Percentiles rank a stretch among this genome's conserved stretches.
phyloP scores from a whole-genome alignment of 2,113 vertebrate genomes.

The Chloropsis hardwickii region DNA sequence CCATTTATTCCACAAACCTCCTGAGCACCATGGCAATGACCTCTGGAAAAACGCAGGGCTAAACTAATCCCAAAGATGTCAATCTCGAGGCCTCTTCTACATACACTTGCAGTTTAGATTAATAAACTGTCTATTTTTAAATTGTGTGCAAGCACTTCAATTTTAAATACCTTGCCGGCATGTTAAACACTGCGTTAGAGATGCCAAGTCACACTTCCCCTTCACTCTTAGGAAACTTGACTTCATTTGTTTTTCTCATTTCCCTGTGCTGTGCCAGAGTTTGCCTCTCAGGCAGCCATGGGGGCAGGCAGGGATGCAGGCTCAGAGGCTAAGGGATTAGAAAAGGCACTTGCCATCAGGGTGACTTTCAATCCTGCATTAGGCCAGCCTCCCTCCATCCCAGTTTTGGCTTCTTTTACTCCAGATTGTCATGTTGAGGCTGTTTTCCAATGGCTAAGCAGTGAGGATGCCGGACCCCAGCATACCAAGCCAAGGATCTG shows the following conservation, averaged over 20 bases:
- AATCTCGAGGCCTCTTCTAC: conserved; percentile 78
- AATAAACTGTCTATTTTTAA: conserved; percentile 84
- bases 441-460: not conserved
- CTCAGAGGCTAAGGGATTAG: not conserved
- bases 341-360: not conserved
- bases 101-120: conserved; percentile 78
- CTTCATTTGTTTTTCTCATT: conserved; percentile 67
- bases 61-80: conserved; percentile 86
- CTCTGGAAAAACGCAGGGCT: conserved; percentile 78
- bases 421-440: not conserved
- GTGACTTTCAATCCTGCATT: not conserved
- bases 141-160: conserved; percentile 78
- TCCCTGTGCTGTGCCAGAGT: not conserved
- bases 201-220: conserved; percentile 82
- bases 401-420: not conserved
- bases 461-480: not conserved
- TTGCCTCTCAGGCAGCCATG: not conserved
- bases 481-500: not conserved
- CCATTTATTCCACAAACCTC: conserved; percentile 78
- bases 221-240: conserved; percentile 38
- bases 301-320: not conserved
- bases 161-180: conserved; percentile 81
- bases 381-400: not conserved
- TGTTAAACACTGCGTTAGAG: conserved; percentile 73
- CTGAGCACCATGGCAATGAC: conserved; percentile 75